phyloP scores from a whole-genome alignment of 2,113 vertebrate genomes.

The Tamias sibiricus region DNA sequence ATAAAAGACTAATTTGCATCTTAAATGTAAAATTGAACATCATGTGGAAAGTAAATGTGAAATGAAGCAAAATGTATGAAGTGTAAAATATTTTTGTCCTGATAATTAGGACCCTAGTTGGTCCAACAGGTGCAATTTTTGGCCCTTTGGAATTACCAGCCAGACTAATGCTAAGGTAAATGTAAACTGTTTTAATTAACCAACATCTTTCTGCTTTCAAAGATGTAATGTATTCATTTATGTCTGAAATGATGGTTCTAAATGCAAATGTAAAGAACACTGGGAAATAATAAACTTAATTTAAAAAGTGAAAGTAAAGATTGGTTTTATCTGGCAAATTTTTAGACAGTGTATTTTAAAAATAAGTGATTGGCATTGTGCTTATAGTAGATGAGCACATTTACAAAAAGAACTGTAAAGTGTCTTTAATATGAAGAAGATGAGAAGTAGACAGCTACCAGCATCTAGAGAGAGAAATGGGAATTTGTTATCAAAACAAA shows the following conservation, averaged over 20 bases:
- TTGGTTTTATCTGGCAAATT: conserved; percentile 48
- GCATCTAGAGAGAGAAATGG: neutral
- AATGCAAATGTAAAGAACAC: conserved; percentile 61
- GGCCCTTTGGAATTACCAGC: conserved; percentile 50
- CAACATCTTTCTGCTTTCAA: conserved; percentile 51
- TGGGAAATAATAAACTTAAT: conserved; percentile 71
- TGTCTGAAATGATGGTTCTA: conserved; percentile 65
- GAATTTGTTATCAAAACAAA: neutral
- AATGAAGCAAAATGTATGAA: conserved; percentile 49
- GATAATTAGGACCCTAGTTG: neutral
- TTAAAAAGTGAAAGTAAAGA: conserved; percentile 57
- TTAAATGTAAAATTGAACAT: conserved; percentile 70
- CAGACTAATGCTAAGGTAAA: conserved; percentile 43
- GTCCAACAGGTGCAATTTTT: conserved; percentile 24
- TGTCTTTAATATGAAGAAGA: neutral
- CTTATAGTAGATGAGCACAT: neutral
- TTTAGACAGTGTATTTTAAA: conserved; percentile 44
- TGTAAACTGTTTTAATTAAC: conserved; percentile 54
- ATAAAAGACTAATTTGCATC: conserved; percentile 53
- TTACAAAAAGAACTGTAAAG: conserved; percentile 32
- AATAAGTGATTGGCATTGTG: neutral
- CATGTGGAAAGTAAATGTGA: conserved; percentile 51
- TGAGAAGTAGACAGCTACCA: neutral
- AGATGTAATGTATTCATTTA: conserved; percentile 55
- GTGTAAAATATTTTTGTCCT: conserved; percentile 30